Evolutionary conservation across 2,113 vertebrate species (phyloP).

Genomic region (Leuciscus idus): DNA sequence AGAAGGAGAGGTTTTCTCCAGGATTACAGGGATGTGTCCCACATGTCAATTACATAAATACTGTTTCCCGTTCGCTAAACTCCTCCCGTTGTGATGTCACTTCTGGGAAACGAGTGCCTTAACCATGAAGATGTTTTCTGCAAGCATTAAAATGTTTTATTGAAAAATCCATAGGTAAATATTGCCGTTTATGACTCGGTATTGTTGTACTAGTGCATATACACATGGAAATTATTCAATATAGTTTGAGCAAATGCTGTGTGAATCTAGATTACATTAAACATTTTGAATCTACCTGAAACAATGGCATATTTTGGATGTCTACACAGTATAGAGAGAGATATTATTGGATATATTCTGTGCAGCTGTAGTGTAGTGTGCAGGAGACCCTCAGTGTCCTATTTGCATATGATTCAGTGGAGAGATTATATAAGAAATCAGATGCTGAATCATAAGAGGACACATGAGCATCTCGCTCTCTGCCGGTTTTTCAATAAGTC

Average conservation of each 20-base stretch:
- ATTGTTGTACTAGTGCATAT: background rate
- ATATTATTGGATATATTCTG: no score
- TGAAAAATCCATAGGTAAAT: background rate
- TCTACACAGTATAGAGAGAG: no score
- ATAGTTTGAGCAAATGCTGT: no score
- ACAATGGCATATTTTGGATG: no score
- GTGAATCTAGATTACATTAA: background rate
- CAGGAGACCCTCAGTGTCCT: background rate
- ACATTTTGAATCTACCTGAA: background rate
- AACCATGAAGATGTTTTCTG: background rate
- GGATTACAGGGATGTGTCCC: conserved; percentile 54
- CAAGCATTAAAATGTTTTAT: background rate
- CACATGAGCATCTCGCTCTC: background rate
- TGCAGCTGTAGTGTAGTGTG: background rate
- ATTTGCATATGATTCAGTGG: conserved; percentile 39
- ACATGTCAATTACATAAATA: conserved; percentile 45
- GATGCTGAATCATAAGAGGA: conserved; percentile 29
- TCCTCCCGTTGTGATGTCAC: conserved; percentile 12
- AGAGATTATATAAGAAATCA: conserved; percentile 50
- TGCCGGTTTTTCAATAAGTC: background rate
- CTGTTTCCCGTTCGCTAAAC: background rate
- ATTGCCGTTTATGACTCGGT: background rate
- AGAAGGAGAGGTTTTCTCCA: conserved; percentile 1
- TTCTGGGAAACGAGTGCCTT: conserved; percentile 40
- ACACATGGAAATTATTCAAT: background rate